Conservation (phyloP, 2,888 invertebrate species). For the Maniola hyperantus region DNA sequence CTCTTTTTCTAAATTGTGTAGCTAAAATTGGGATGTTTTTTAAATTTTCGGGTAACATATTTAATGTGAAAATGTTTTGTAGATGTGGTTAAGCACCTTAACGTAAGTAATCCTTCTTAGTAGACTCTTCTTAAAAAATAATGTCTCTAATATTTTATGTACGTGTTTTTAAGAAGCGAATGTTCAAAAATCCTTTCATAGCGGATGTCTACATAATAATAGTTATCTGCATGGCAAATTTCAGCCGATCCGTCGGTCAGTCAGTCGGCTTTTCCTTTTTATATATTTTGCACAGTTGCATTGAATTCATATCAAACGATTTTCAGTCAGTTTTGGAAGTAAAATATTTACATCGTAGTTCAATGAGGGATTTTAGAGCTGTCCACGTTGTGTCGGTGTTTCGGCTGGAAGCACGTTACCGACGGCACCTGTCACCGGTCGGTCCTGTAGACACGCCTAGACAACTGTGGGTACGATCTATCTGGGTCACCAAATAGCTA, state of each 20-base stretch:
- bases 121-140: neutral
- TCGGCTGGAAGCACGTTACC: constrained; percentile 62
- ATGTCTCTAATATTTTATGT: neutral
- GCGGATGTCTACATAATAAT: too few species aligned
- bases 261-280: too few species aligned
- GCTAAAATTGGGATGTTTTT: constrained; percentile 18
- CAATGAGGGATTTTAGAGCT: constrained; percentile 24
- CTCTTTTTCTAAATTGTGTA: constrained; percentile 20
- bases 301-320: neutral
- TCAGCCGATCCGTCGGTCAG: too few species aligned
- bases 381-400: constrained; percentile 45
- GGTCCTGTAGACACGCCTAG: constrained; percentile 59
- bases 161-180: too few species aligned
- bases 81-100: constrained; percentile 12
- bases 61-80: neutral
- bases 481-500: constrained; percentile 42
- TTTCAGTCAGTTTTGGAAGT: neutral
- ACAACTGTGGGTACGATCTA: constrained; percentile 46
- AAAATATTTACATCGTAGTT: neutral
- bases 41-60: constrained; percentile 20
- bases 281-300: too few species aligned
- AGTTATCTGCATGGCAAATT: too few species aligned
- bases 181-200: too few species aligned
- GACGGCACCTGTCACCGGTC: constrained; percentile 59
- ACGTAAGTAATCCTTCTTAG: constrained; percentile 13